Conservation (phyloP, 53 echinoderm and acorn worm species). For the Hippasteria phrygiana region DNA sequence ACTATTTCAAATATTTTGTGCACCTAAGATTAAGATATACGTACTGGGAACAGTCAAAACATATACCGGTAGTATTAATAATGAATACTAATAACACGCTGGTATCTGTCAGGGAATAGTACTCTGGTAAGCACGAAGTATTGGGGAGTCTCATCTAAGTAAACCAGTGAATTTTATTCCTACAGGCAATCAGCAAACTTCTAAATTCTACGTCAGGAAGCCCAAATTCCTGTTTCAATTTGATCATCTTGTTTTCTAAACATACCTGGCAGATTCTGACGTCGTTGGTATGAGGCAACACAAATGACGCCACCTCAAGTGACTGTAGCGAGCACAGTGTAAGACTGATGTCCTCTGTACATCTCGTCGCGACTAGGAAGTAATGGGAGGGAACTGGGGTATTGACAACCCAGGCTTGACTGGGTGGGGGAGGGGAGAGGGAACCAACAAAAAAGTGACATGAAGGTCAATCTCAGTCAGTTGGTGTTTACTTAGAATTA, state of each 20-base stretch:
- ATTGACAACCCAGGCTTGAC: constrained; percentile 67
- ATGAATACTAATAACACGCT: not conserved
- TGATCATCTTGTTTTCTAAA: not conserved
- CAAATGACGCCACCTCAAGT: constrained; percentile 55
- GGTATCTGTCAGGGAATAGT: too few species aligned
- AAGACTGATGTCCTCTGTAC: constrained; percentile 44
- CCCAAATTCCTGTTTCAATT: not conserved
- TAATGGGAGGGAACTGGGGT: constrained; percentile 77
- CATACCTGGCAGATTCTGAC: constrained; percentile 62
- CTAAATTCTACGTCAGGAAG: too few species aligned
- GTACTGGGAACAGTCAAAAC: too few species aligned
- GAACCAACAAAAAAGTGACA: not conserved
- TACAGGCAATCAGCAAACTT: too few species aligned
- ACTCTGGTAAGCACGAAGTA: not conserved
- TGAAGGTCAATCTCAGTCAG: too few species aligned
- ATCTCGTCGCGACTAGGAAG: constrained; percentile 72
- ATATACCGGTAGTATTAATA: too few species aligned
- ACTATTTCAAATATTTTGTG: too few species aligned
- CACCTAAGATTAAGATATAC: too few species aligned
- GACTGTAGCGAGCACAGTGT: constrained; percentile 1
- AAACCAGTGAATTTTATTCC: too few species aligned
- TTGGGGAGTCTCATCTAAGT: too few species aligned
- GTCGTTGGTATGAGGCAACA: constrained; percentile 72
- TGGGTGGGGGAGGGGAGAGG: not conserved
- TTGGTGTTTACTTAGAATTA: too few species aligned